phyloP scores from a whole-genome alignment of 1,140 invertebrate species.

The Drosophila bifasciata region DNA sequence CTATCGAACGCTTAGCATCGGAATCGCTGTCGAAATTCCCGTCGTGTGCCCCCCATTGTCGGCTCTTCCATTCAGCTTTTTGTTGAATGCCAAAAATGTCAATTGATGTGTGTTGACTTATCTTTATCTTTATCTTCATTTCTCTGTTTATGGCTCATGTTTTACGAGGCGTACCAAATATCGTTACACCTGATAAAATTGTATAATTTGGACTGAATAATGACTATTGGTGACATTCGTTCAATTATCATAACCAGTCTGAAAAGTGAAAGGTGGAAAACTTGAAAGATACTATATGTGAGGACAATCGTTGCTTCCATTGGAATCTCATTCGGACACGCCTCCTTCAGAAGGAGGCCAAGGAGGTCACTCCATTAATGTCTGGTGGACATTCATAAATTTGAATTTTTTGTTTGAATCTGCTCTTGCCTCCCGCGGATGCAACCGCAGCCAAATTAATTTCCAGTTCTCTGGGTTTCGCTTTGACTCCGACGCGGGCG shows the following conservation, averaged over 20 bases:
- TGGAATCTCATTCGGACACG: too few relatives aligned
- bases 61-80: conserved; percentile 42
- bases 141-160: conserved; percentile 50
- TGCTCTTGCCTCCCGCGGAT: conserved; percentile 9
- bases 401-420: neutral
- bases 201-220: conserved; percentile 30
- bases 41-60: conserved; percentile 20
- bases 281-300: too few relatives aligned
- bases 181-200: conserved; percentile 59
- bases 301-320: too few relatives aligned
- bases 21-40: conserved; percentile 20
- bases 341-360: too few relatives aligned
- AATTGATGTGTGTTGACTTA: conserved; percentile 37
- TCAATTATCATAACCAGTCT: too few relatives aligned
- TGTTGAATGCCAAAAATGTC: conserved; percentile 44
- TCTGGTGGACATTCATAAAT: conserved; percentile 20
- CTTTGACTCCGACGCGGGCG: conserved; percentile 20
- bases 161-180: conserved; percentile 69
- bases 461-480: conserved; percentile 47
- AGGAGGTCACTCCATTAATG: conserved; percentile 2
- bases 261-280: too few relatives aligned
- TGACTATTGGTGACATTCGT: conserved; percentile 15
- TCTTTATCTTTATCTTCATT: conserved; percentile 4
- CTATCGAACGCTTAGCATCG: conserved; percentile 50
- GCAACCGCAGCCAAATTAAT: conserved; percentile 71